Conservation (phyloP, 2,113 vertebrate genomes). For the Melanotaenia duboulayi region DNA sequence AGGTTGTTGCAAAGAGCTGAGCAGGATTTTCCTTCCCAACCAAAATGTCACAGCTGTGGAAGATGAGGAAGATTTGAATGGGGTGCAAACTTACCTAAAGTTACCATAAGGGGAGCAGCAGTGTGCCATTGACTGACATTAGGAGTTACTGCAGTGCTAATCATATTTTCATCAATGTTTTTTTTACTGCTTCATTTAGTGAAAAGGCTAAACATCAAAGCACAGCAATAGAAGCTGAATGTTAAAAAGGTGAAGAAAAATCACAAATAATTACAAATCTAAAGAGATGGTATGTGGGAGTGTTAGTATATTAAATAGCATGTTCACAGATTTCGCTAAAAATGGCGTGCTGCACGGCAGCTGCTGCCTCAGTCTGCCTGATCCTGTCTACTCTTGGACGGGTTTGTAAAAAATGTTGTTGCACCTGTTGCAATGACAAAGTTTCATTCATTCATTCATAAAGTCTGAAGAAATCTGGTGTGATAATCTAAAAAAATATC, state of each 20-base stretch:
- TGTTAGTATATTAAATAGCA: fast-evolving
- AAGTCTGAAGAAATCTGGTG: not conserved
- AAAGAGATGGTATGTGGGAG: too few relatives aligned
- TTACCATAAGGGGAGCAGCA: not conserved
- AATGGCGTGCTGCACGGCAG: too few relatives aligned
- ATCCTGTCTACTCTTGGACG: too few relatives aligned
- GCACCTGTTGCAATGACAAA: too few relatives aligned
- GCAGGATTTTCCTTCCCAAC: slow-evolving; percentile 52
- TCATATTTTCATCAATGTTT: not conserved
- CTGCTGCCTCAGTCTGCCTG: too few relatives aligned
- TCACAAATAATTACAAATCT: not conserved
- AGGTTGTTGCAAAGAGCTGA: slow-evolving; percentile 47
- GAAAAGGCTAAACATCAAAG: not conserved
- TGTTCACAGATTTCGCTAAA: not conserved
- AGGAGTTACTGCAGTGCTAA: not conserved
- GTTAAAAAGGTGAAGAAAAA: slow-evolving; percentile 8
- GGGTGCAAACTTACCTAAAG: slow-evolving; percentile 13
- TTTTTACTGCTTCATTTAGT: not conserved
- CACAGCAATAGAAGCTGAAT: not conserved
- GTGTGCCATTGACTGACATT: not conserved
- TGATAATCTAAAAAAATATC: not conserved
- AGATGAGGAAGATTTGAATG: slow-evolving; percentile 26
- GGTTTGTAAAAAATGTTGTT: too few relatives aligned
- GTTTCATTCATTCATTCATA: too few relatives aligned
- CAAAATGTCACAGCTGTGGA: slow-evolving; percentile 19